These are phyloP conservation scores for Achatina immaculata DNA, from an alignment of 1,140 invertebrate species.

Conservation along the genomic window DNA sequence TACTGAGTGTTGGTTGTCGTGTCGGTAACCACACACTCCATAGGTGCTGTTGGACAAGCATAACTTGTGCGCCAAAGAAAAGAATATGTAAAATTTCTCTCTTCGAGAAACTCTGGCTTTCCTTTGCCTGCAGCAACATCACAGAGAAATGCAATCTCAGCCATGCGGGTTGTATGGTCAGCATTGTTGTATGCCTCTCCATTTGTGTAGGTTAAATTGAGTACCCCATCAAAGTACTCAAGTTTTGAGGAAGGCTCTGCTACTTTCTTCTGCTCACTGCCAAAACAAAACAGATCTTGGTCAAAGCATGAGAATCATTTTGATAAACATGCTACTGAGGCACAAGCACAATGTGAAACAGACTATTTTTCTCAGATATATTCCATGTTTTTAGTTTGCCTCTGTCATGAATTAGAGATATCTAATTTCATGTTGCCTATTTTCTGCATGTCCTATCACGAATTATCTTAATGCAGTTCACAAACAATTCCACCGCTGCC, in stretches of 20 bases:
- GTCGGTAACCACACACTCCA: conserved; percentile 65
- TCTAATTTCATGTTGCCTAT: too few relatives aligned
- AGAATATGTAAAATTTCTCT: conserved; percentile 57
- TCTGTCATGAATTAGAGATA: too few relatives aligned
- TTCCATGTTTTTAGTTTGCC: too few relatives aligned
- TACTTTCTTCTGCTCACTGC: conserved; percentile 47
- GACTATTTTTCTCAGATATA: background rate
- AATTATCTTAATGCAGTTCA: too few relatives aligned
- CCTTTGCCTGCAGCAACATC: conserved; percentile 62
- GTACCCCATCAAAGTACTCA: conserved; percentile 66
- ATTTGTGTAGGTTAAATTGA: conserved; percentile 66
- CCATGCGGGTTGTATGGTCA: conserved; percentile 51
- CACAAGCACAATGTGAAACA: background rate
- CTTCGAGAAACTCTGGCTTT: conserved; percentile 60
- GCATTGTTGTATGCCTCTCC: conserved; percentile 61
- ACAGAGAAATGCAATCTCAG: conserved; percentile 69
- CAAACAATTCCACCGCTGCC: too few relatives aligned
- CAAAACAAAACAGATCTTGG: conserved; percentile 41
- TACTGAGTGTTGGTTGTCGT: conserved; percentile 55
- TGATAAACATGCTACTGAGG: background rate
- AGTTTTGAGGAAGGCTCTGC: conserved; percentile 54
- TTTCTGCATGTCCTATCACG: too few relatives aligned
- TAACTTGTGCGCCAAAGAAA: conserved; percentile 69
- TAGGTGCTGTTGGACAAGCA: conserved; percentile 61
- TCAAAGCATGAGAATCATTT: background rate